phyloP scores from a whole-genome alignment of 2,797 vertebrate species.

The Euphonia xanthogaster region DNA sequence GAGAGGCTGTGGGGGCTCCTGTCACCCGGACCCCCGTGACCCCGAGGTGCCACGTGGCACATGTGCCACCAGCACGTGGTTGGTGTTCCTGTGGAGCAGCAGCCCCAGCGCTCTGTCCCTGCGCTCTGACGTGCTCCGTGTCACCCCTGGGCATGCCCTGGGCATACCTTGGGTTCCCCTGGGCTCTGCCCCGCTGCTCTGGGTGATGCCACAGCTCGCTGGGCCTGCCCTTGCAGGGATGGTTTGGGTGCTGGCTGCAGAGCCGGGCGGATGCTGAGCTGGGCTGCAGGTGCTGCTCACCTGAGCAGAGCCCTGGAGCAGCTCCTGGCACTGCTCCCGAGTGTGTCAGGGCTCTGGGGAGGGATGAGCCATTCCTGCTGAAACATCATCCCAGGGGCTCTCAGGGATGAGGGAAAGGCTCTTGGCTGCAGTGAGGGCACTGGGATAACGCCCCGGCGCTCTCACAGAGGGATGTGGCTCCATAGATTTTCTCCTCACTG shows the following conservation, averaged over 20 bases:
- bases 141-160: not conserved
- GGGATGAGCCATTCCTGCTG: constrained; percentile 47
- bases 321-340: constrained; percentile 62
- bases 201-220: constrained; percentile 22
- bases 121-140: not conserved
- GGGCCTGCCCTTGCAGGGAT: constrained; percentile 62
- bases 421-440: not conserved
- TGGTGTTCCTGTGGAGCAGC: not conserved
- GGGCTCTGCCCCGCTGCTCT: not conserved
- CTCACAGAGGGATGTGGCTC: not conserved
- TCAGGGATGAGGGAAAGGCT: constrained; percentile 43
- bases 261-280: constrained; percentile 40
- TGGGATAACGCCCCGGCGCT: not conserved
- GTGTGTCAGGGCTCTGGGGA: constrained; percentile 56
- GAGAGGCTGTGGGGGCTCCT: accelerated
- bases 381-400: constrained; percentile 44
- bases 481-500: not conserved
- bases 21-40: accelerated
- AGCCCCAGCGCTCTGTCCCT: not conserved
- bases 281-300: constrained; percentile 31
- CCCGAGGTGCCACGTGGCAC: accelerated
- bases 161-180: constrained; percentile 51
- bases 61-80: accelerated
- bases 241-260: constrained; percentile 60
- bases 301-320: constrained; percentile 29